Conservation (phyloP, 1,140 invertebrate genomes). For the Trichogramma pretiosum region DNA sequence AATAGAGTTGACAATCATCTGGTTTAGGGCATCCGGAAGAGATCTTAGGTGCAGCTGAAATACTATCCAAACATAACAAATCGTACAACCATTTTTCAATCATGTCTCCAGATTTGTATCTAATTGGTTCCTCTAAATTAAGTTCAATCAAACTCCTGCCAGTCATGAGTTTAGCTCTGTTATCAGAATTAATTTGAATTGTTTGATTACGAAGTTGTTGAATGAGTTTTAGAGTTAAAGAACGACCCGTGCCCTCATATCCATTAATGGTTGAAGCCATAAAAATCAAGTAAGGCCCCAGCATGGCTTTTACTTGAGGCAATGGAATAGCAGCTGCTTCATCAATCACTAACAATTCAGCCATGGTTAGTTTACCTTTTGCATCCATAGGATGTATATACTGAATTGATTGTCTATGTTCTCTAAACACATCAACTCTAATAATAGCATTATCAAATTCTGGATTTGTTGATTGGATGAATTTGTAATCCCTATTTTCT, state of each 20-base stretch:
- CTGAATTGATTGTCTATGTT: conserved; percentile 96
- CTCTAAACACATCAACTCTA: conserved; percentile 80
- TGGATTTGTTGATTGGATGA: conserved; percentile 91
- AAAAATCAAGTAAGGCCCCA: conserved; percentile 90
- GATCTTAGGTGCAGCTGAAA: conserved; percentile 50
- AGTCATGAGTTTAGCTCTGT: conserved; percentile 38
- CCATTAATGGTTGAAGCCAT: conserved; percentile 95
- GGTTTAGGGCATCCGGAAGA: conserved; percentile 78
- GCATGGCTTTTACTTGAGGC: conserved; percentile 81
- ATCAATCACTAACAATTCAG: conserved; percentile 93
- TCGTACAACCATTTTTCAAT: conserved; percentile 89
- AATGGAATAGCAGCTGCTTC: conserved; percentile 98
- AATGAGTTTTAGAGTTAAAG: conserved; percentile 89
- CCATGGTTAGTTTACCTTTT: conserved; percentile 73
- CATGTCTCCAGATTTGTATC: conserved; percentile 80
- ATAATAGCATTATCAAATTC: conserved; percentile 96
- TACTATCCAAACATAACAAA: conserved; percentile 85
- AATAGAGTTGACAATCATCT: conserved; percentile 81
- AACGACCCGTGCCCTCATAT: conserved; percentile 97
- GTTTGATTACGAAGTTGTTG: conserved; percentile 71
- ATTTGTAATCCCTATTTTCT: conserved; percentile 93
- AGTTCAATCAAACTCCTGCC: conserved; percentile 48
- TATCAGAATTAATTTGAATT: conserved; percentile 37
- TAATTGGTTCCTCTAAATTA: conserved; percentile 87
- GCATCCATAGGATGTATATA: conserved; percentile 91